Evolutionary conservation across 2,797 vertebrate species (phyloP), one percentile per base, ranked within the genome.

Genomic region (Lepidocolaptes lacrymiger): DNA sequence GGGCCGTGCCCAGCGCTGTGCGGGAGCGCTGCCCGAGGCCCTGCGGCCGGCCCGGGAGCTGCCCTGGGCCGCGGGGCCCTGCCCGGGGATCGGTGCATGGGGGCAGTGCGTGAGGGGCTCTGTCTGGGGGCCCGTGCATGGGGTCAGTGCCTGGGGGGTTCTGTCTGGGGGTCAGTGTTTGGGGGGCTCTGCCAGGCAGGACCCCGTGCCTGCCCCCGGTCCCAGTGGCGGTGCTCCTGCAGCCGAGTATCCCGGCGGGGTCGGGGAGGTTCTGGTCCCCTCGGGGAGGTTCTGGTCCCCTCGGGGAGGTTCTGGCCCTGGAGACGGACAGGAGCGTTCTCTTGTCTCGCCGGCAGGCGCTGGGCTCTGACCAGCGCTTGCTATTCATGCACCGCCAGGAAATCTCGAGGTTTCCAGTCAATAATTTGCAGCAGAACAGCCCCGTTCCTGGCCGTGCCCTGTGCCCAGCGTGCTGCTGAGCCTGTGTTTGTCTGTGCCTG

Each of bases 301-400:
- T 32, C 6, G 7, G 54, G 2, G 43, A 34, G n/a, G 16, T 4
- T 66, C 34, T 69, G n/a, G n/a, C 36, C 51, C 20, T 4, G 52
- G 39, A 24, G 12, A 9, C 1, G 11, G 49, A 12, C 0, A 8
- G 39, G 10, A n/a, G 2, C 3, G 0, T 5, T 46, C 18, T 34
- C 4, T 30, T 32, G 11, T 26, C 28, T 66, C 13, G 0, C 3
- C 20, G 11, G 52, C 12, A 30, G 32, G 5, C 41, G 0, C 30
- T 16, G 32, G 18, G 0, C 27, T 46, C 9, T 2, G 28, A 2
- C 39, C 39, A 11, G 39, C 59, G 11, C 4, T 30, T 26, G 1
- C 0, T 48, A 3, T 34, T 54, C 3, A 2, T 2, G 1, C 1
- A 3, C 13, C 1, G 54, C 16, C 1, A 0, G 52, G 56, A n/a